phyloP scores from a whole-genome alignment of 2,797 vertebrate species.

The Momotus momota region DNA sequence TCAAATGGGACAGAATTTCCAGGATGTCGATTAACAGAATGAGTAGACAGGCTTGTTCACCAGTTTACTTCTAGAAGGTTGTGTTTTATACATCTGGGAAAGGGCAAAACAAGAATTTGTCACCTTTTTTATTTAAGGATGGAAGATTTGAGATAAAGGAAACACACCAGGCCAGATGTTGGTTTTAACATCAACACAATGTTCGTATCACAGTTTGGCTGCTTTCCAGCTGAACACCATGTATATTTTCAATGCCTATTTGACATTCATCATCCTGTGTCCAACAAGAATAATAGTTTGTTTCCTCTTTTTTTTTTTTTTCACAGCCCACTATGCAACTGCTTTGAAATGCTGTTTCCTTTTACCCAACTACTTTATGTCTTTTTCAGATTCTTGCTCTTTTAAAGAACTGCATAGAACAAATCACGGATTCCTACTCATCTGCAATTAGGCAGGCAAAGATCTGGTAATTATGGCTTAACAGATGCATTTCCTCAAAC shows the following conservation, averaged over 20 bases:
- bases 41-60: not conserved
- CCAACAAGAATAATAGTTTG: slow-evolving; percentile 23
- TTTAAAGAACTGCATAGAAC: not conserved
- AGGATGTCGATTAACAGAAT: not conserved
- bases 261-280: not conserved
- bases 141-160: not conserved
- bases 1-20: not conserved
- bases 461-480: not conserved
- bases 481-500: not conserved
- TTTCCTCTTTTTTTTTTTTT: not conserved
- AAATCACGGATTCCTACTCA: not conserved
- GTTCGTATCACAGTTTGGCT: slow-evolving; percentile 14
- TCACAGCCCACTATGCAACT: not conserved
- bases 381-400: not conserved
- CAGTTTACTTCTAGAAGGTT: not conserved
- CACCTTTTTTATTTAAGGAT: not conserved
- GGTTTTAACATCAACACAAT: slow-evolving; percentile 14
- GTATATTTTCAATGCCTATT: slow-evolving; percentile 1
- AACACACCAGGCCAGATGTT: not conserved
- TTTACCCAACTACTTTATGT: not conserved
- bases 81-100: not conserved
- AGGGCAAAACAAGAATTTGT: not conserved
- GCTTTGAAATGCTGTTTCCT: not conserved
- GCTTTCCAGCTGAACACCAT: not conserved
- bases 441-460: not conserved